Conservation (phyloP, 2,888 invertebrate species). For the Dastarcus helophoroides region DNA sequence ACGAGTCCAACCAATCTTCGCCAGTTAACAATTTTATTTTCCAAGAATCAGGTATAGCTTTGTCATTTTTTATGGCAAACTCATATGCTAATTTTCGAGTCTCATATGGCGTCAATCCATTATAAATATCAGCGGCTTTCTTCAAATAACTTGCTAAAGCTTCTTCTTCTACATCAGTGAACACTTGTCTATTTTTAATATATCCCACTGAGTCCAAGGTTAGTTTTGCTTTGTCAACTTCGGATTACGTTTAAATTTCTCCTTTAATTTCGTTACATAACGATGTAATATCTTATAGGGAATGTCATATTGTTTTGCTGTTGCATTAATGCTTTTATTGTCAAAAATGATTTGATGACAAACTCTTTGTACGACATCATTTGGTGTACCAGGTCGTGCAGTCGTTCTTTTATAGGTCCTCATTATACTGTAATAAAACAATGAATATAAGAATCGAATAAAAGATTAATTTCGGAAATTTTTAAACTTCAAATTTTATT, state of each 20-base stretch:
- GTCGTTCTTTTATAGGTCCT: slow-evolving; percentile 13
- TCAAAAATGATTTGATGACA: slow-evolving; percentile 13
- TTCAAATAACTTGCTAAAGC: slow-evolving; percentile 5
- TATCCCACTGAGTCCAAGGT: slow-evolving; percentile 10
- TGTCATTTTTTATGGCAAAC: slow-evolving; percentile 3
- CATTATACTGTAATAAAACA: slow-evolving; percentile 14
- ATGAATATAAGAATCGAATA: slow-evolving; percentile 10
- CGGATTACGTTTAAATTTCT: too few species aligned
- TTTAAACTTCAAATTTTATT: slow-evolving; percentile 10
- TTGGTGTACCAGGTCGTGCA: slow-evolving; percentile 7
- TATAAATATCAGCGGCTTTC: slow-evolving; percentile 5
- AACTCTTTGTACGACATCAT: slow-evolving; percentile 10
- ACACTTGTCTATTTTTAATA: slow-evolving; percentile 12
- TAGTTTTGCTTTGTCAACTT: slow-evolving; percentile 9
- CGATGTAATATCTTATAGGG: too few species aligned
- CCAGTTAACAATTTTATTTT: slow-evolving; percentile 4
- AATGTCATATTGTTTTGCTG: too few species aligned
- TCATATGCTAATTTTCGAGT: slow-evolving; percentile 7
- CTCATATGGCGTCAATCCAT: slow-evolving; percentile 6
- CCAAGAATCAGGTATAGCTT: slow-evolving; percentile 1
- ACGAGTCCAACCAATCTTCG: slow-evolving; percentile 7
- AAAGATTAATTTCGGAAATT: slow-evolving; percentile 10
- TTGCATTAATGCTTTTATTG: slow-evolving; percentile 13
- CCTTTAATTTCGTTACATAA: too few species aligned
- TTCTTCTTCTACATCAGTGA: slow-evolving; percentile 12